These are phyloP conservation scores for Rhagoletis pomonella DNA, from an alignment of 1,140 invertebrate species.

Conservation along the genomic window DNA sequence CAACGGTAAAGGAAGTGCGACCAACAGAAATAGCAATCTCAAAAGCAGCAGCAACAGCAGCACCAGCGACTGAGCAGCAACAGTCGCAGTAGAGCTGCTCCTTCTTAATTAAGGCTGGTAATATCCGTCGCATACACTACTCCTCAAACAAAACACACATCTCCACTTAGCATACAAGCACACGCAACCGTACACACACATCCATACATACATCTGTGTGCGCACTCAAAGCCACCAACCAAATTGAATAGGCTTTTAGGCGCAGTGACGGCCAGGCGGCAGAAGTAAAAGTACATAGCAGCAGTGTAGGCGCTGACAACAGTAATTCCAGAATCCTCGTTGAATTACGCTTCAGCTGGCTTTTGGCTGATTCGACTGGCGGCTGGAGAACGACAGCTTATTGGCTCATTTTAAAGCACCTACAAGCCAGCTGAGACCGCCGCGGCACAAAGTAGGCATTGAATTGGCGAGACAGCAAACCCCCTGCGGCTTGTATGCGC, in stretches of 20 bases:
- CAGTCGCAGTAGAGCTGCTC: background rate
- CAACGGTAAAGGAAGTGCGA: background rate
- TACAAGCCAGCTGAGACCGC: background rate
- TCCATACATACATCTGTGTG: background rate
- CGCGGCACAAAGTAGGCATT: conserved; percentile 8
- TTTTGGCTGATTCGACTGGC: background rate
- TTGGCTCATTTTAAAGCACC: conserved; percentile 34
- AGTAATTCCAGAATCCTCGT: background rate
- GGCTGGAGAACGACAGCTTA: conserved; percentile 10
- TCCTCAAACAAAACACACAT: background rate
- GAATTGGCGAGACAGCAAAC: conserved; percentile 35
- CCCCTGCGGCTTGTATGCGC: background rate
- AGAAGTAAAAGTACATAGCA: background rate
- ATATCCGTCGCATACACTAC: background rate
- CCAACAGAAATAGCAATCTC: background rate
- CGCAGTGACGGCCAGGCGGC: background rate
- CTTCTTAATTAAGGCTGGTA: conserved; percentile 17
- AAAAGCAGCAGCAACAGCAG: background rate
- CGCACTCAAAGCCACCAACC: background rate
- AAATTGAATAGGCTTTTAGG: conserved; percentile 13
- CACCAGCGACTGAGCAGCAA: background rate
- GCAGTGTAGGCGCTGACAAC: background rate
- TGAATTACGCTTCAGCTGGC: background rate
- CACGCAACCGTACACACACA: background rate
- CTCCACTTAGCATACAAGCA: background rate